Evolutionary conservation across 2,888 invertebrate species (phyloP).

Genomic region (Pachycephus smyrnensis): DNA sequence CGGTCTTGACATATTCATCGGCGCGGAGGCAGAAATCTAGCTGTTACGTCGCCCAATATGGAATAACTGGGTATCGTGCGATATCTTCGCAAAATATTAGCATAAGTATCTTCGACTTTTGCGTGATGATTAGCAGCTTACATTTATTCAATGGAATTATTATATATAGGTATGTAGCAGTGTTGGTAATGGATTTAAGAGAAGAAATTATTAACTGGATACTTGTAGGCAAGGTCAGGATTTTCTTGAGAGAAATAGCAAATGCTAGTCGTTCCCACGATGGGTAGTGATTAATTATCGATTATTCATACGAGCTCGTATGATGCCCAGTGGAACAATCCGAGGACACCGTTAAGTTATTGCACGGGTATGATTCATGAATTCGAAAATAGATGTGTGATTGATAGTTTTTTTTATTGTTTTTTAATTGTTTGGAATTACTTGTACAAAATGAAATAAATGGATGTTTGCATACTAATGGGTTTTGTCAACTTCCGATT

Average conservation of each 20-base stretch:
- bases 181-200: background rate
- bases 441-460: background rate
- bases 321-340: background rate
- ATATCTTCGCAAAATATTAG: background rate
- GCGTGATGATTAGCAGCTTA: background rate
- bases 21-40: background rate
- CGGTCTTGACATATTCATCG: slow-evolving; percentile 32
- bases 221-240: background rate
- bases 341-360: background rate
- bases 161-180: background rate
- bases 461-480: background rate
- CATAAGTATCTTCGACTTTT: background rate
- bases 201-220: background rate
- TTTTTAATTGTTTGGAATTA: background rate
- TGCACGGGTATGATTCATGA: background rate
- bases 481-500: no score
- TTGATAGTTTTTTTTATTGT: background rate
- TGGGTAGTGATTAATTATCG: background rate
- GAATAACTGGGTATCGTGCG: background rate
- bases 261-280: background rate
- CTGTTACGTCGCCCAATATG: background rate
- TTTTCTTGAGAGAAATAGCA: background rate
- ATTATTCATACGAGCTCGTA: background rate
- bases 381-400: background rate
- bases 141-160: background rate